These are phyloP conservation scores for Archips xylosteana DNA, from an alignment of 2,888 invertebrate species.

Conservation along the genomic window DNA sequence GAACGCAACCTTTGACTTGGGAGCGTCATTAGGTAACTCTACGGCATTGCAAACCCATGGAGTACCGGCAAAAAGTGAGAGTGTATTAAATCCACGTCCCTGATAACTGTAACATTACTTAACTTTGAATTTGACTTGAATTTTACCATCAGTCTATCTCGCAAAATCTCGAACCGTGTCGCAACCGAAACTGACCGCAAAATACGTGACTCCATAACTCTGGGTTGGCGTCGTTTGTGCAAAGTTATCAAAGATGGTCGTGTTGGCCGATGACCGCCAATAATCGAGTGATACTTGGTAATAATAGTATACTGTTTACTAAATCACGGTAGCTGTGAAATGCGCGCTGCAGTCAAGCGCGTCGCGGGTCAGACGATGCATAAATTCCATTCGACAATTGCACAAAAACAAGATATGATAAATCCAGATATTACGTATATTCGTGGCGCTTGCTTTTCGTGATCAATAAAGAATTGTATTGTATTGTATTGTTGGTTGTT, in stretches of 20 bases:
- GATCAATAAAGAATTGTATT: too few relatives aligned
- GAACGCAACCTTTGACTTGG: background rate
- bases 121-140: background rate
- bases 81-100: slow-evolving; percentile 4
- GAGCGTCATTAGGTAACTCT: background rate
- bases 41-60: background rate
- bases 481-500: too few relatives aligned
- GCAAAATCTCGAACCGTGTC: background rate
- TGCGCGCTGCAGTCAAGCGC: background rate
- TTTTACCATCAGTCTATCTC: background rate
- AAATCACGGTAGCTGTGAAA: background rate
- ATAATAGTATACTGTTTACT: background rate
- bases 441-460: too few relatives aligned
- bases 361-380: slow-evolving; percentile 8
- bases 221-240: slow-evolving; percentile 3
- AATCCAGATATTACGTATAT: too few relatives aligned
- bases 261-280: slow-evolving; percentile 10
- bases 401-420: background rate
- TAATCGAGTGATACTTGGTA: background rate
- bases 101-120: slow-evolving; percentile 7
- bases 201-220: slow-evolving; percentile 15
- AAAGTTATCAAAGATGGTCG: background rate
- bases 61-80: slow-evolving; percentile 1
- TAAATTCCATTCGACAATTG: background rate
- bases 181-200: slow-evolving; percentile 14